phyloP scores from a whole-genome alignment of 2,888 invertebrate species.

The Eristalinus aeneus region DNA sequence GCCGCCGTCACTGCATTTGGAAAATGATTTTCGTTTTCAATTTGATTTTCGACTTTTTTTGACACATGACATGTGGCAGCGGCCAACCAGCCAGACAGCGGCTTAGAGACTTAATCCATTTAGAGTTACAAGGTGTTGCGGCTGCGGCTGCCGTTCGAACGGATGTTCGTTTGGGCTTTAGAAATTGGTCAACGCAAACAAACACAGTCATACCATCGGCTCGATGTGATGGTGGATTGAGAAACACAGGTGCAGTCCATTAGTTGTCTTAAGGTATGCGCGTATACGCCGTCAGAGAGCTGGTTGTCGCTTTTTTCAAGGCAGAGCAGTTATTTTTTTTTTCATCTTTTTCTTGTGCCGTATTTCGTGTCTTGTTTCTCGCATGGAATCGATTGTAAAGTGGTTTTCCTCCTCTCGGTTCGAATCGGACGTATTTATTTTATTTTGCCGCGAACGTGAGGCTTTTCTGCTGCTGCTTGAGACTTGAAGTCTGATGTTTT shows the following conservation, averaged over 20 bases:
- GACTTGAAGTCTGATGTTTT: not conserved
- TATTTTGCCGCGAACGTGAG: not conserved
- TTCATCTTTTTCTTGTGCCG: not conserved
- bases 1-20: not conserved
- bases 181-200: constrained; percentile 47
- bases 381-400: constrained; percentile 50
- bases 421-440: constrained; percentile 24
- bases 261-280: constrained; percentile 52
- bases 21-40: constrained; percentile 1
- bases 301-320: constrained; percentile 64
- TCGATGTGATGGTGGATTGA: not conserved
- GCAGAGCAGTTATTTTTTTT: constrained; percentile 50
- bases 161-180: constrained; percentile 11
- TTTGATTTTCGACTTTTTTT: not conserved
- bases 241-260: constrained; percentile 66
- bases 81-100: not conserved
- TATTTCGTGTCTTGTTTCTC: not conserved
- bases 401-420: constrained; percentile 60
- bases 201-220: not conserved
- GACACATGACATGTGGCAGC: not conserved
- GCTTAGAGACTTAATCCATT: not conserved
- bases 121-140: not conserved
- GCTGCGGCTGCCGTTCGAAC: not conserved
- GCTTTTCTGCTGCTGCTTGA: not conserved
- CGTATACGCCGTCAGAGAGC: constrained; percentile 40